phyloP scores from a whole-genome alignment of 1,140 invertebrate species.

The Zelostemma sp. region DNA sequence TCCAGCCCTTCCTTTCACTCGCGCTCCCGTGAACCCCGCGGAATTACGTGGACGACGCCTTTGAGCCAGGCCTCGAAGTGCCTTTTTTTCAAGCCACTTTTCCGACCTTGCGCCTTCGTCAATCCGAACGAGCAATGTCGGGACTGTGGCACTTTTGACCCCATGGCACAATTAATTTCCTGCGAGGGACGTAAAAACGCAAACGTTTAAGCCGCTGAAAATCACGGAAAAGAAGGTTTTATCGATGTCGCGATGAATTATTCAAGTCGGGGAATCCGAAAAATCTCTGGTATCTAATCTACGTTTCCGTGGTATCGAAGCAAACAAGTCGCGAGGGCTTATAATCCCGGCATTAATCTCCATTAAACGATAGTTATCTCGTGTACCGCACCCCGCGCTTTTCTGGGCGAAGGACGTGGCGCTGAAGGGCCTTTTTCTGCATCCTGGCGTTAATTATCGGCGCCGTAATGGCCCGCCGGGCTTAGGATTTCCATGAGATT shows the following conservation, averaged over 20 bases:
- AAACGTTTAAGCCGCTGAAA: too few relatives aligned
- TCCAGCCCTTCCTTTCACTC: slow-evolving; percentile 1
- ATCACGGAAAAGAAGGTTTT: too few relatives aligned
- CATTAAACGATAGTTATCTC: slow-evolving; percentile 28
- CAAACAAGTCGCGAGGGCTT: too few relatives aligned
- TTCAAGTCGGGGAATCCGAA: too few relatives aligned
- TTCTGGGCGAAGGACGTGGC: slow-evolving; percentile 12
- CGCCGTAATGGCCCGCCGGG: not conserved
- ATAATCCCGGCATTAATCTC: slow-evolving; percentile 5
- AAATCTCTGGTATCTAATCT: too few relatives aligned
- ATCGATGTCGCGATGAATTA: too few relatives aligned
- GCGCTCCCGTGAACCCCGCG: not conserved
- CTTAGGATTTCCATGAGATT: slow-evolving; percentile 17
- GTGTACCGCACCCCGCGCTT: slow-evolving; percentile 7
- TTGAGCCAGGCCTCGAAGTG: not conserved
- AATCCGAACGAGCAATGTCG: not conserved
- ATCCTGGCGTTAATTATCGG: slow-evolving; percentile 13
- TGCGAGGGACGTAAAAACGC: too few relatives aligned
- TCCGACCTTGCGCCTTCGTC: not conserved
- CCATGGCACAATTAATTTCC: too few relatives aligned
- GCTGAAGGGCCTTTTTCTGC: not conserved
- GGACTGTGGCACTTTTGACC: not conserved
- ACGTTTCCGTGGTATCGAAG: too few relatives aligned
- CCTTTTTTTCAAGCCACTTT: not conserved
- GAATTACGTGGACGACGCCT: slow-evolving; percentile 7